These are phyloP conservation scores for Autographa gamma DNA, from an alignment of 2,888 invertebrate genomes.

Conservation along the genomic window DNA sequence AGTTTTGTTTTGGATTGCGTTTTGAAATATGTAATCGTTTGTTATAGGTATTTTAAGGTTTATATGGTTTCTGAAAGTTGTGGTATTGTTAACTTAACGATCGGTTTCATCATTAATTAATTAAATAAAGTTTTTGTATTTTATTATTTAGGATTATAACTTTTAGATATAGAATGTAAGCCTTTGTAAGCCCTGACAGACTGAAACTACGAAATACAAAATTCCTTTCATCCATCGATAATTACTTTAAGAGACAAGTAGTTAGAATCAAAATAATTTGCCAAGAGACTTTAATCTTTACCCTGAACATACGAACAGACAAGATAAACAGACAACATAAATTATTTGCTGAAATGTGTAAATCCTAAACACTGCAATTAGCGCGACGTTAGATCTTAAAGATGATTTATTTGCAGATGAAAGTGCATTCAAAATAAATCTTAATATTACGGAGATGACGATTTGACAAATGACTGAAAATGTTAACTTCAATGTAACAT, in stretches of 20 bases:
- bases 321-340: slow-evolving; percentile 40
- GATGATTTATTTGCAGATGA: slow-evolving; percentile 35
- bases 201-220: too few relatives aligned
- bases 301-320: slow-evolving; percentile 18
- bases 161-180: too few relatives aligned
- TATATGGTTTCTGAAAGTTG: neutral
- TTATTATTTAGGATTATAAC: too few relatives aligned
- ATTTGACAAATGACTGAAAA: neutral
- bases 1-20: neutral
- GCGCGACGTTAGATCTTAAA: slow-evolving; percentile 36
- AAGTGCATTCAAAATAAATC: slow-evolving; percentile 37
- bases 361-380: slow-evolving; percentile 39
- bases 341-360: slow-evolving; percentile 37
- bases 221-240: neutral
- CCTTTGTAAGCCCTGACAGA: too few relatives aligned
- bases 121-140: too few relatives aligned
- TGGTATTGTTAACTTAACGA: too few relatives aligned
- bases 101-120: too few relatives aligned
- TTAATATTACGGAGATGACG: slow-evolving; percentile 26
- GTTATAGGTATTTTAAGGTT: too few relatives aligned
- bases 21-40: neutral
- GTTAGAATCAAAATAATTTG: neutral
- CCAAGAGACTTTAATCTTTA: neutral
- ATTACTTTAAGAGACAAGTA: neutral
- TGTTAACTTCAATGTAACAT: too few relatives aligned